Evolutionary conservation across 2,113 vertebrate species (phyloP).

Genomic region (Channa argus): DNA sequence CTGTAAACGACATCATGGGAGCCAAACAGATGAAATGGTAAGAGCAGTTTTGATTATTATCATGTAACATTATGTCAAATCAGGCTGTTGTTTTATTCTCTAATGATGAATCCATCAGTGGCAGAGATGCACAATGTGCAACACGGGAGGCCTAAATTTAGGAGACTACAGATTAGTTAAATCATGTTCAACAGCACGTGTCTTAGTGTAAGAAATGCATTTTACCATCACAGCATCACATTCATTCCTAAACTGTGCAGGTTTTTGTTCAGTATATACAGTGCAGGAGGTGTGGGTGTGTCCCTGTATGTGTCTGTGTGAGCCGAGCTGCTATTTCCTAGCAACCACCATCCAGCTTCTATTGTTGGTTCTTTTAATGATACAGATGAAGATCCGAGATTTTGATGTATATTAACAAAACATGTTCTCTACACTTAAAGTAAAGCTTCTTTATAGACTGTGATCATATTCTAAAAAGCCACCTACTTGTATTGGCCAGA

Average conservation of each 20-base stretch:
- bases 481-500: too few species aligned
- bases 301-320: conserved; percentile 49
- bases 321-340: conserved; percentile 70
- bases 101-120: conserved; percentile 1
- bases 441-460: neutral
- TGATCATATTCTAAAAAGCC: neutral
- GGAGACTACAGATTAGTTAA: neutral
- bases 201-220: neutral
- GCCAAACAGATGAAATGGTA: conserved; percentile 88
- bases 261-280: conserved; percentile 67
- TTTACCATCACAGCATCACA: conserved; percentile 4
- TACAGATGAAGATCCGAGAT: neutral
- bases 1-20: conserved; percentile 80
- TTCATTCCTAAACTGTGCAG: conserved; percentile 17
- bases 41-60: conserved; percentile 50
- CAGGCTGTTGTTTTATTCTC: conserved; percentile 37
- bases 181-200: conserved; percentile 3
- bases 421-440: too few species aligned
- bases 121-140: neutral
- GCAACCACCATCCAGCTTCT: conserved; percentile 60
- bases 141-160: conserved; percentile 17
- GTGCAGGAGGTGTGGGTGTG: conserved; percentile 77
- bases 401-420: neutral
- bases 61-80: neutral
- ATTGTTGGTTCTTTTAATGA: conserved; percentile 10